Evolutionary conservation across 2,113 vertebrate genomes (phyloP).

Genomic region (Micronycteris hirsuta): DNA sequence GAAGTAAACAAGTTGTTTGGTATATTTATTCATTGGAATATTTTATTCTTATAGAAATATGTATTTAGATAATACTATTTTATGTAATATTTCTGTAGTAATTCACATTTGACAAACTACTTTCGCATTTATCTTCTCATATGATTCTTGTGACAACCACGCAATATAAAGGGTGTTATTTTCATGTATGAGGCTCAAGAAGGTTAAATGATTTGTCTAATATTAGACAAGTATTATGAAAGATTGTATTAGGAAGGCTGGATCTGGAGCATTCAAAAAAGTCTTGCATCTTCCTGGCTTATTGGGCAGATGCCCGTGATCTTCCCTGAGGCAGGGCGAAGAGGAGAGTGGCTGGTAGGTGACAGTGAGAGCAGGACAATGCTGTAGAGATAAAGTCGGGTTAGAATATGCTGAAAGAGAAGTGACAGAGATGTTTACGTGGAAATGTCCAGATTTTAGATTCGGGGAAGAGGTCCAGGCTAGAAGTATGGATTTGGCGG

Average conservation of each 20-base stretch:
- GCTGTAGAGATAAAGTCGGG: background rate
- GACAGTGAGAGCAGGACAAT: background rate
- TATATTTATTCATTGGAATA: background rate
- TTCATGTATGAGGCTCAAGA: background rate
- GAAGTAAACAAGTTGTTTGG: background rate
- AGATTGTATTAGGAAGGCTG: background rate
- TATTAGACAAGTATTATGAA: background rate
- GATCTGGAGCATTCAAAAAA: background rate
- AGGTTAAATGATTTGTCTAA: background rate
- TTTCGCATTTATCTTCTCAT: background rate
- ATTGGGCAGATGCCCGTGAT: background rate
- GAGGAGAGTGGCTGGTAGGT: background rate
- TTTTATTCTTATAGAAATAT: background rate
- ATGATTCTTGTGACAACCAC: background rate
- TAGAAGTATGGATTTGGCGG: background rate
- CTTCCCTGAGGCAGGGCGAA: background rate
- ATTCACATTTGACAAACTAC: background rate
- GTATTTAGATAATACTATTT: background rate
- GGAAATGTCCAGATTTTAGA: background rate
- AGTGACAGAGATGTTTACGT: background rate
- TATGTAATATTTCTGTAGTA: background rate
- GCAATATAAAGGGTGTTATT: background rate
- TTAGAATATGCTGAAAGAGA: background rate
- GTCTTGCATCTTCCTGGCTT: background rate
- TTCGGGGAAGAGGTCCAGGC: background rate